Base-by-base conservation (phyloP, 2,797 vertebrate species). In the Silurus aristotelis region DNA sequence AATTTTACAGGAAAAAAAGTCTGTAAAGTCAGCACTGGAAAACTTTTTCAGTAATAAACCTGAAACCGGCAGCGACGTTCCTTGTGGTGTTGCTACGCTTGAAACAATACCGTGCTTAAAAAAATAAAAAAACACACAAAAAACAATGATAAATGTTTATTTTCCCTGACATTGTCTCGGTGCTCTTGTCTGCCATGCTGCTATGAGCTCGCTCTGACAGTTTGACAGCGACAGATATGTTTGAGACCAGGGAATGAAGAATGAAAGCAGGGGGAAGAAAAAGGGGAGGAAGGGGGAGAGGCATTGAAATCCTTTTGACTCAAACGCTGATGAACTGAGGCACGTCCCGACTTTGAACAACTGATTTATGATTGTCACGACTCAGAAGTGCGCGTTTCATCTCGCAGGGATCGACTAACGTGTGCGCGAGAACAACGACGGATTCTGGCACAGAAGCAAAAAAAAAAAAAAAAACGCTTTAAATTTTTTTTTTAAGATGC, bases 341-440 rank as follows among this genome's bases (percentile, higher is more conserved):
- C 70, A 70, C 43, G 14, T 71, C 82, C 46, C 70, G 27, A 4
- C 83, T 89, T 87, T 84, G 87, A 90, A 90, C 71, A 85, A 80
- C 64, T 27, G 67, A 84, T 87, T 86, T n/a, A 20, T 90, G 84
- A 90, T 77, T 85, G 91, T 89, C 90, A 88, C 31, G 66, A 86
- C 84, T 90, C 84, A 88, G 91, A 88, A 60, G 43, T 80, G 67
- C 83, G 71, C 80, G 81, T 84, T 84, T 89, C 46, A 70, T 67
- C 85, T 90, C 80, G 83, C 87, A 20, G 72, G 85, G 87, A 91
- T 84, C 89, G 89, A 89, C 89, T 89, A 90, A 91, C 89, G 90
- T 81, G 46, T 90, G 88, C 84, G 89, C 84, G 80, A 84, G 84
- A 82, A 67, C 46, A 68, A 81, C 80, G 31, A 8, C 5, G 19